Percentiles rank a stretch among this genome's conserved stretches.
phyloP scores from a whole-genome alignment of 2,888 invertebrate species.

The Meteorus cinctellus region DNA sequence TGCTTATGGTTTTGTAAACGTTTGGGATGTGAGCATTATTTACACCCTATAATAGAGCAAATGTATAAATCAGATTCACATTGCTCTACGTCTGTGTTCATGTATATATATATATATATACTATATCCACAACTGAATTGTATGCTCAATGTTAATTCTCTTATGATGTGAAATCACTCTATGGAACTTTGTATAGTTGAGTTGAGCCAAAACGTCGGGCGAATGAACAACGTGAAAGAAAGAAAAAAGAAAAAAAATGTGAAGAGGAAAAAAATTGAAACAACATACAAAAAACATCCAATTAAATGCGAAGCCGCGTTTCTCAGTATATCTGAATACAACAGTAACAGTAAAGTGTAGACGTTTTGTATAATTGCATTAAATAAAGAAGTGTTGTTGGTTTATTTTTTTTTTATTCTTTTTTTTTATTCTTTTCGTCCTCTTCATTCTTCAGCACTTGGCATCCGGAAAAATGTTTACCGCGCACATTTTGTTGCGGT shows the following conservation, averaged over 20 bases:
- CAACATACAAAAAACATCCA: slow-evolving; percentile 8
- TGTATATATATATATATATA: not conserved
- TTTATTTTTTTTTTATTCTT: not conserved
- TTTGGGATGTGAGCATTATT: slow-evolving; percentile 15
- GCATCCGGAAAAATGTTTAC: not conserved
- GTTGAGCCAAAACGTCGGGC: not conserved
- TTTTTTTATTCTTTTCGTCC: not conserved
- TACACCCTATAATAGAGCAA: not conserved
- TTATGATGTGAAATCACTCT: not conserved
- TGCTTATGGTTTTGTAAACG: slow-evolving; percentile 16
- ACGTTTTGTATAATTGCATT: slow-evolving; percentile 28
- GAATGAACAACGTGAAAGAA: not conserved
- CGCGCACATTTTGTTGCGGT: not conserved
- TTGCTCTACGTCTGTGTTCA: not conserved
- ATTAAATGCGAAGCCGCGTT: slow-evolving; percentile 12
- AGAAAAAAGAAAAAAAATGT: not conserved
- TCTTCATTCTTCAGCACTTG: slow-evolving; percentile 5
- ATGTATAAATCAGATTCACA: slow-evolving; percentile 7
- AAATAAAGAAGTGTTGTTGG: slow-evolving; percentile 14
- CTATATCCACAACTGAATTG: not conserved
- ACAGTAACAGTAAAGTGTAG: slow-evolving; percentile 5
- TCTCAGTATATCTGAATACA: slow-evolving; percentile 22
- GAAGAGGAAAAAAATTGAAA: not conserved
- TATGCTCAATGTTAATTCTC: not conserved
- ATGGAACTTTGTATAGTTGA: not conserved